Base-by-base conservation (phyloP, 2,113 vertebrate genomes). In the Maccullochella peelii region DNA sequence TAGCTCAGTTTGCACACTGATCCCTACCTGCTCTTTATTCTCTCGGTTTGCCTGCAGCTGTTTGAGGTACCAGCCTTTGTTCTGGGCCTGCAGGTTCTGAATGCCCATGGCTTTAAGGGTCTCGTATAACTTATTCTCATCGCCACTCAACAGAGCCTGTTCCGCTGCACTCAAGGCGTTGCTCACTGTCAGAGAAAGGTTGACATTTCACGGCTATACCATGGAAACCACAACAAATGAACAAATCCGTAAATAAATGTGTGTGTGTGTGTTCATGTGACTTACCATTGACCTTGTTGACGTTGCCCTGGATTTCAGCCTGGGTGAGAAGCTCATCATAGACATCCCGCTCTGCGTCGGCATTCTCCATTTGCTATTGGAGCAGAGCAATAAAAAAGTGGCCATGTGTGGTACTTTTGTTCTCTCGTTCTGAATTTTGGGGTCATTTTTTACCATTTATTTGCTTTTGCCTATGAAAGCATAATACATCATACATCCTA, bases 311-410 rank as follows among this genome's bases (percentile, higher is more conserved):
- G 89, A 99, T 99, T 88, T 99, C 98, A 57, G 98, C 98, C 83
- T 99, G 98, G 2, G 98, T 99, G 82, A 99, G 96, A 25, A 99
- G 96, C 90, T 99, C 98, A 63, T 99, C 98, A 33, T 99, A 99
- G 42, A 98, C 93, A 2, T 99, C 98, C 58, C 97, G 93, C 91
- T 99, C 98, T 65, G 94, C 95, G 0, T 97, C 96, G 0, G 94
- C 69, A 42, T 97, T 96, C 91, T 99, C 98, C 88, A 95, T 90
- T 86, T 96, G 89, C 93, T 94, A 88, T 66, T 4, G 25, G 2
- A 83, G 47, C 15, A 59, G 2, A 79, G 47, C 16, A 36, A 50
- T 21, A 77, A 11, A 54, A 33, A 70, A 2, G 20, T n/a, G 30
- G 8, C 44, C 36, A 23, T n/a, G n/a, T n/a, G n/a, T n/a, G 50